These are phyloP conservation scores for Perizoma flavofasciatum DNA, from an alignment of 2,888 invertebrate genomes.

Conservation along the genomic window DNA sequence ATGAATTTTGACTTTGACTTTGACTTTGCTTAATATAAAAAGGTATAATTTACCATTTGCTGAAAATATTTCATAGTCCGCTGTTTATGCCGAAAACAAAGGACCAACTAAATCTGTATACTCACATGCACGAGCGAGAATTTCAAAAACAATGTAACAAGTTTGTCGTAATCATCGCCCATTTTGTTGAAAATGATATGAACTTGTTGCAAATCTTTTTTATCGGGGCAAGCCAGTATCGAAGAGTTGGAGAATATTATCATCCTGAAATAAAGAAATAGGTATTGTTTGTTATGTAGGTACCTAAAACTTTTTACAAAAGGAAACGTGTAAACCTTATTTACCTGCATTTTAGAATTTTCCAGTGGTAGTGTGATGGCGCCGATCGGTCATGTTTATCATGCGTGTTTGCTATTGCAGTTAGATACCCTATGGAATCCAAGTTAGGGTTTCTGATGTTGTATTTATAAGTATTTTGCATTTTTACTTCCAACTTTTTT, in stretches of 20 bases:
- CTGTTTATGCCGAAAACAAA: too few species aligned
- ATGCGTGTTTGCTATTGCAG: slow-evolving; percentile 62
- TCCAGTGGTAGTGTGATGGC: slow-evolving; percentile 77
- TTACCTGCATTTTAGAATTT: slow-evolving; percentile 76
- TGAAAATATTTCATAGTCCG: too few species aligned
- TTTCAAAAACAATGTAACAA: slow-evolving; percentile 66
- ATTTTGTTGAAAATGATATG: slow-evolving; percentile 69
- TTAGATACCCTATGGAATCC: slow-evolving; percentile 60
- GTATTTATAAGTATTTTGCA: slow-evolving; percentile 48
- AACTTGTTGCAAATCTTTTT: slow-evolving; percentile 64
- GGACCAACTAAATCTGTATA: slow-evolving; percentile 9
- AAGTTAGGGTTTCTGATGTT: slow-evolving; percentile 71
- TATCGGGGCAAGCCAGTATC: slow-evolving; percentile 71
- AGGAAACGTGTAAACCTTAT: not conserved
- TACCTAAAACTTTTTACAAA: too few species aligned
- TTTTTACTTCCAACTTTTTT: slow-evolving; percentile 30
- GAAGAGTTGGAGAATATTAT: slow-evolving; percentile 74
- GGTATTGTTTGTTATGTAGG: too few species aligned
- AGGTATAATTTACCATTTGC: too few species aligned
- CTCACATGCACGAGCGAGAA: slow-evolving; percentile 69
- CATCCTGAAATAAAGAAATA: slow-evolving; percentile 55
- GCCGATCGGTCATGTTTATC: slow-evolving; percentile 77
- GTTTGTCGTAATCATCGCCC: slow-evolving; percentile 66
- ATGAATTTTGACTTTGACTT: too few species aligned
- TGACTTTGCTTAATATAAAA: too few species aligned